Evolutionary conservation across 2,113 vertebrate genomes (phyloP).

Genomic region (Ictalurus furcatus): DNA sequence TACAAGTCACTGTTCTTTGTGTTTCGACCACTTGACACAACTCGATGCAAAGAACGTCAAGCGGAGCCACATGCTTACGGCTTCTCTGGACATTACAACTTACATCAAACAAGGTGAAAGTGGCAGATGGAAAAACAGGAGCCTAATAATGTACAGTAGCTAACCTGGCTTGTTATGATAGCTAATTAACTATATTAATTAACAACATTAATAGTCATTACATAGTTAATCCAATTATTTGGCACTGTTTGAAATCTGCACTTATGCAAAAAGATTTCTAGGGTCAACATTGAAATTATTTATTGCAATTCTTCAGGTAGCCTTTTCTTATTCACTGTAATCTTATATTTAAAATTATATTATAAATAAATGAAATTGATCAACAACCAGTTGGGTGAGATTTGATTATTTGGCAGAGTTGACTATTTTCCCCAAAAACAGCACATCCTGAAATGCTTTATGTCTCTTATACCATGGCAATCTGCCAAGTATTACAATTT

Average conservation of each 20-base stretch:
- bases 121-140: neutral
- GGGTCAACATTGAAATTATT: neutral
- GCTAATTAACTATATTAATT: neutral
- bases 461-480: neutral
- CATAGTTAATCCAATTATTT: neutral
- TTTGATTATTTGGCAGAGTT: neutral
- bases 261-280: neutral
- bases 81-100: constrained; percentile 6
- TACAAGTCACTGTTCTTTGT: constrained; percentile 42
- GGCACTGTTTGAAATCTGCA: neutral
- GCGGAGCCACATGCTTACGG: constrained; percentile 5
- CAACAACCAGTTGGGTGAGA: neutral
- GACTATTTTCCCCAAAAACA: neutral
- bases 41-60: constrained; percentile 19
- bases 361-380: neutral
- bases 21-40: constrained; percentile 35
- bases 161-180: neutral
- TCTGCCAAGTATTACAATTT: neutral
- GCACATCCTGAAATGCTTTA: neutral
- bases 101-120: constrained; percentile 18
- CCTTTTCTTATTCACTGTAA: neutral
- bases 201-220: neutral
- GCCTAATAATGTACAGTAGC: neutral
- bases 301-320: neutral
- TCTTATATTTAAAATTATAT: neutral